phyloP scores from a whole-genome alignment of 2,888 invertebrate genomes.

The Clivina fossor region DNA sequence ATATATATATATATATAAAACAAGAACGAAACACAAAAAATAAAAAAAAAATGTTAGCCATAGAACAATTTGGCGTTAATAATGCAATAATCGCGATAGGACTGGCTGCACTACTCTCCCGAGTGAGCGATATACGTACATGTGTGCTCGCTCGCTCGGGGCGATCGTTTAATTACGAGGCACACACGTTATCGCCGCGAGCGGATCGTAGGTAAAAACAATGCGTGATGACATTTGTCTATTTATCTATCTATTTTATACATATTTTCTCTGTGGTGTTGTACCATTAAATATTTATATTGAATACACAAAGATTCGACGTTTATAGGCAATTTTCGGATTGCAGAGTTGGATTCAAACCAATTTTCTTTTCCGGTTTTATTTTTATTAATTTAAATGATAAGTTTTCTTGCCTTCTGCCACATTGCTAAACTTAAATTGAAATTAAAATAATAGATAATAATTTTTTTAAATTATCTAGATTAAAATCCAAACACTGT shows the following conservation, averaged over 20 bases:
- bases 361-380: too few species aligned
- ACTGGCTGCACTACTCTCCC: too few species aligned
- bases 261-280: constrained; percentile 27
- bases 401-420: too few species aligned
- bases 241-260: constrained; percentile 33
- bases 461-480: not conserved
- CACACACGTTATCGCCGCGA: constrained; percentile 11
- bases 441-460: not conserved
- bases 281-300: constrained; percentile 29
- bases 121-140: not conserved
- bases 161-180: constrained; percentile 24
- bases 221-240: constrained; percentile 34
- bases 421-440: not conserved
- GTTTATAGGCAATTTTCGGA: not conserved
- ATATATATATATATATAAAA: too few species aligned
- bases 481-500: not conserved
- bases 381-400: too few species aligned
- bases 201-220: constrained; percentile 16
- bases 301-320: constrained; percentile 30
- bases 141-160: not conserved
- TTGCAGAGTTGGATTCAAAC: too few species aligned
- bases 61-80: not conserved
- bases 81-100: too few species aligned
- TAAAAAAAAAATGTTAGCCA: not conserved
- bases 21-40: constrained; percentile 1